These are phyloP conservation scores for Plectrocnemia conspersa DNA, from an alignment of 1,140 invertebrate genomes.

Conservation along the genomic window DNA sequence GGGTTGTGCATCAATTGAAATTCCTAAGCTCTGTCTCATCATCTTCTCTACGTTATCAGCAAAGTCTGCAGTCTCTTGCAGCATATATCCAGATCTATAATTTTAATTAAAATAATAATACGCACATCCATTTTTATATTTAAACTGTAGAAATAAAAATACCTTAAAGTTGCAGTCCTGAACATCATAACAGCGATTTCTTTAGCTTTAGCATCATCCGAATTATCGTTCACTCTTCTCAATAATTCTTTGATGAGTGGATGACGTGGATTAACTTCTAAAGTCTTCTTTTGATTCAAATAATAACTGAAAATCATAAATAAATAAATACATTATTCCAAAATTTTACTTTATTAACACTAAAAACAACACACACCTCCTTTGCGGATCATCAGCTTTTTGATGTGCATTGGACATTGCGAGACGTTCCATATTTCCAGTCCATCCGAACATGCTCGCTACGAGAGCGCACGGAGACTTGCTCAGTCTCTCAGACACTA, in stretches of 20 bases:
- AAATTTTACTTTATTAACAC: not conserved
- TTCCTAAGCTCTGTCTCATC: conserved; percentile 76
- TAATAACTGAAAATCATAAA: conserved; percentile 64
- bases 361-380: conserved; percentile 45
- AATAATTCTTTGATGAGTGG: conserved; percentile 91
- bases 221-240: conserved; percentile 72
- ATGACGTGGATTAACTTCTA: conserved; percentile 98
- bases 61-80: conserved; percentile 82
- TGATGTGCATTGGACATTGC: conserved; percentile 96
- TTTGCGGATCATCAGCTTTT: conserved; percentile 88
- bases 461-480: conserved; percentile 94
- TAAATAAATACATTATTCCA: conserved; percentile 2
- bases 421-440: conserved; percentile 98
- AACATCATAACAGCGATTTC: conserved; percentile 90
- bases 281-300: conserved; percentile 92
- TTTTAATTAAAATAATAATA: not conserved
- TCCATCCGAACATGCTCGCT: conserved; percentile 96
- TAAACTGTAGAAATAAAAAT: not conserved
- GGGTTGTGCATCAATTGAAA: conserved; percentile 68
- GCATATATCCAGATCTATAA: conserved; percentile 73
- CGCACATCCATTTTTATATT: not conserved
- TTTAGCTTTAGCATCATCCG: conserved; percentile 74
- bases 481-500: conserved; percentile 84
- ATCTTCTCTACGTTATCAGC: conserved; percentile 83
- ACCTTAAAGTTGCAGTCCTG: conserved; percentile 83